Conservation (phyloP, 2,797 vertebrate genomes). For the Sebastes taczanowskii region DNA sequence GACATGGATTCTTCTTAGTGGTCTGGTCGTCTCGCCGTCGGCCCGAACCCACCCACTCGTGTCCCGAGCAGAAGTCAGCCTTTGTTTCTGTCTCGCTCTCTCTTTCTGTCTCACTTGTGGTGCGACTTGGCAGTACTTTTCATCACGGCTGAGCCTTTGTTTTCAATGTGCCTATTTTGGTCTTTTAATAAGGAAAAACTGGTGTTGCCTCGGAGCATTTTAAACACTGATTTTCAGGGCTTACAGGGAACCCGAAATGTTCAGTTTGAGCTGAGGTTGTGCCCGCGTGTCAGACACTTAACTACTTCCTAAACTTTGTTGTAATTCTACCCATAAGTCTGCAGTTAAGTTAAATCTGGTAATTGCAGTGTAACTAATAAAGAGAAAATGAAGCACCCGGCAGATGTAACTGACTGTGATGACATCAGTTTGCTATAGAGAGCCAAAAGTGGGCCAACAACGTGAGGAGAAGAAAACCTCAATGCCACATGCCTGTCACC, state of each 20-base stretch:
- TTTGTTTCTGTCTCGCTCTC: constrained; percentile 55
- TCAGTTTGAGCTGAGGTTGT: constrained; percentile 41
- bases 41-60: constrained; percentile 69
- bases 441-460: constrained; percentile 38
- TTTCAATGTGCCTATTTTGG: constrained; percentile 61
- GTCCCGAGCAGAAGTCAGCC: constrained; percentile 71
- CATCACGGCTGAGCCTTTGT: constrained; percentile 54
- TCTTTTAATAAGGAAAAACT: constrained; percentile 61
- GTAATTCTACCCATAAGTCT: constrained; percentile 54
- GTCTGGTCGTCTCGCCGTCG: constrained; percentile 72
- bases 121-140: constrained; percentile 51
- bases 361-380: constrained; percentile 43
- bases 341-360: constrained; percentile 42
- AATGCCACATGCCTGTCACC: constrained; percentile 34
- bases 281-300: constrained; percentile 54
- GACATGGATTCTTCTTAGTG: constrained; percentile 68
- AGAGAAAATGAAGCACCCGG: constrained; percentile 31
- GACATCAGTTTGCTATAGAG: constrained; percentile 42
- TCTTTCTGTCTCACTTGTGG: constrained; percentile 57
- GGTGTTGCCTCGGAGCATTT: constrained; percentile 52
- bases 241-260: constrained; percentile 35
- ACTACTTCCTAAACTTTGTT: constrained; percentile 61
- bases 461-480: constrained; percentile 44
- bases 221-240: constrained; percentile 39
- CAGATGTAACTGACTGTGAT: constrained; percentile 44